phyloP scores from a whole-genome alignment of 2,888 invertebrate genomes.

The Dryadula phaetusa region DNA sequence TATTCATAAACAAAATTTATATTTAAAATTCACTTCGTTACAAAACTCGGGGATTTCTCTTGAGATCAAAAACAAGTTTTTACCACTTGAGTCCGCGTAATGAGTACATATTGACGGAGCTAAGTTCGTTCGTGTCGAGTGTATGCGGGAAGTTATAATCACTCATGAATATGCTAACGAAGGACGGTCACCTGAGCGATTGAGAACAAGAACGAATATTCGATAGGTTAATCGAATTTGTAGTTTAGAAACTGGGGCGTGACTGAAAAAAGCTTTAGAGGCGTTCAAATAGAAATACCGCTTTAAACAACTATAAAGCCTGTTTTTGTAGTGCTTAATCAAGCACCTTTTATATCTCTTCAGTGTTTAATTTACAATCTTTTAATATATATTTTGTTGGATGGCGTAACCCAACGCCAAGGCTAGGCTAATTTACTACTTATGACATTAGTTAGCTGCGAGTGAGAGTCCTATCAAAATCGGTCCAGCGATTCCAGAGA shows the following conservation, averaged over 20 bases:
- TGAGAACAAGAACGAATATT: background rate
- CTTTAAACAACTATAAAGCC: background rate
- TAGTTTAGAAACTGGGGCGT: background rate
- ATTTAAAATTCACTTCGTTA: background rate
- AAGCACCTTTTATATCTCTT: too few relatives aligned
- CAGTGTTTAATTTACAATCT: too few relatives aligned
- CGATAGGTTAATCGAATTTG: constrained; percentile 14
- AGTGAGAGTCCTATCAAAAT: too few relatives aligned
- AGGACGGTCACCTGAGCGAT: constrained; percentile 26
- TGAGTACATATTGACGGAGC: constrained; percentile 21
- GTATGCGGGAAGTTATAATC: constrained; percentile 46
- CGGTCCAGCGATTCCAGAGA: too few relatives aligned
- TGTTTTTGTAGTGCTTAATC: background rate
- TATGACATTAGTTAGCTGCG: too few relatives aligned
- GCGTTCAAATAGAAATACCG: background rate
- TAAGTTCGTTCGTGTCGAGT: constrained; percentile 35
- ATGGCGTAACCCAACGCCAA: background rate
- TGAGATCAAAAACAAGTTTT: background rate
- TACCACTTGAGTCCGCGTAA: background rate
- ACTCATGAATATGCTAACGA: constrained; percentile 46
- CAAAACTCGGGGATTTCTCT: background rate
- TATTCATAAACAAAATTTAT: background rate
- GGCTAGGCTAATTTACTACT: too few relatives aligned
- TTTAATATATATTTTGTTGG: too few relatives aligned
- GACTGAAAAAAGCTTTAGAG: background rate